Evolutionary conservation across 2,797 vertebrate species (phyloP).

Genomic region (Falco peregrinus): DNA sequence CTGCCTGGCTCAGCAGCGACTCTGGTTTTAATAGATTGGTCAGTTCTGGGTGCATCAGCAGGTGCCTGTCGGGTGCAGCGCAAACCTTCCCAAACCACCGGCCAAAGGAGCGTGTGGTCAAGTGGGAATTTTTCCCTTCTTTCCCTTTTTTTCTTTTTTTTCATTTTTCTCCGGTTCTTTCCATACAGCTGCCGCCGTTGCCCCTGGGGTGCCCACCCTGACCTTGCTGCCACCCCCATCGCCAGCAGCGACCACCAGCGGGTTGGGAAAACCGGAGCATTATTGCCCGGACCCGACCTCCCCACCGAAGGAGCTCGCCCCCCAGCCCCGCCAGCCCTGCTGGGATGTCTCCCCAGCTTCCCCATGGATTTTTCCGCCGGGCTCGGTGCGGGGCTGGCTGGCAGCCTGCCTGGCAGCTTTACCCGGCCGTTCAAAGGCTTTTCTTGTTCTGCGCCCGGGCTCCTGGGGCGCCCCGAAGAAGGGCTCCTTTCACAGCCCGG

Average conservation of each 20-base stretch:
- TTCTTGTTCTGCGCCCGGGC: conserved; percentile 43
- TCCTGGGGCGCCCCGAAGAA: conserved; percentile 32
- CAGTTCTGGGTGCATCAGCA: not conserved
- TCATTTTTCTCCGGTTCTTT: not conserved
- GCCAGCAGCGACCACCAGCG: not conserved
- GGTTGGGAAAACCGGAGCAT: too few species aligned
- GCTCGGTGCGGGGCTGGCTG: not conserved
- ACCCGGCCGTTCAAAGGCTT: conserved; percentile 38
- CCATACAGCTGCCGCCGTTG: not conserved
- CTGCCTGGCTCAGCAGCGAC: rapidly evolving
- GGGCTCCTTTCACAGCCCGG: conserved; percentile 44
- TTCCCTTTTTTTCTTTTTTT: too few species aligned
- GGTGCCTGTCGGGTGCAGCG: not conserved
- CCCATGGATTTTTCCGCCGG: not conserved
- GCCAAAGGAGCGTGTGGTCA: rapidly evolving
- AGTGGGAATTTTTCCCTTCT: not conserved
- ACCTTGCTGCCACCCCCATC: too few species aligned
- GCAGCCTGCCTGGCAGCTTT: conserved; percentile 7
- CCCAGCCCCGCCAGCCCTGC: not conserved
- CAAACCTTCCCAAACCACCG: not conserved
- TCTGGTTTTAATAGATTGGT: rapidly evolving
- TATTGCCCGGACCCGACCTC: not conserved
- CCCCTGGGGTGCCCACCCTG: rapidly evolving
- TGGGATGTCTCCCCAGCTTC: not conserved
- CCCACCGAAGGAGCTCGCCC: not conserved